A percentile compares a stretch with the other conserved stretches of the same genome.
Conservation (phyloP, 2,888 invertebrate genomes). For the Chrysolina oricalcia region DNA sequence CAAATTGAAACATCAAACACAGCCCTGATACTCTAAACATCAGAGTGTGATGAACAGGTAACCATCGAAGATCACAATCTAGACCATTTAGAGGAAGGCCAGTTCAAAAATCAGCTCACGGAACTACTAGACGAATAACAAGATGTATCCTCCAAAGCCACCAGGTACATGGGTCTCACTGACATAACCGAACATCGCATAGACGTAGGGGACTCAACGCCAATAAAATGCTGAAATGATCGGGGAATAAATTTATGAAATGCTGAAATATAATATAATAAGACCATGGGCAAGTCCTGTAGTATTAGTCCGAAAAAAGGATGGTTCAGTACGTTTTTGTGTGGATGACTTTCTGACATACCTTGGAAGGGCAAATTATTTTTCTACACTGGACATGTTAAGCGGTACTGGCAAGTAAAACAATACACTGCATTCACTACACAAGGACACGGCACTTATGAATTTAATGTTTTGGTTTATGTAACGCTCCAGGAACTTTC, state of each 20-base stretch:
- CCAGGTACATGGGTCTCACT: conserved; percentile 40
- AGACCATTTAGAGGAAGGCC: not conserved
- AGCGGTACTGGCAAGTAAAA: not conserved
- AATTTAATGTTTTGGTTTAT: conserved; percentile 1
- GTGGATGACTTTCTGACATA: conserved; percentile 17
- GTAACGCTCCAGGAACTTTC: no score
- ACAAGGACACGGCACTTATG: no score
- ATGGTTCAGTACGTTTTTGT: not conserved
- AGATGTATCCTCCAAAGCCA: no score
- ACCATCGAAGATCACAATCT: no score
- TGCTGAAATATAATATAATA: conserved; percentile 43
- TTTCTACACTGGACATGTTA: no score
- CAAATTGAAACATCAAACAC: no score
- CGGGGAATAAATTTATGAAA: conserved; percentile 46
- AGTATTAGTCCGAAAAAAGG: no score
- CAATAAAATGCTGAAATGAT: conserved; percentile 45
- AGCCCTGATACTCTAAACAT: no score
- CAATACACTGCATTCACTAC: not conserved
- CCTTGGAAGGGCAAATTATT: no score
- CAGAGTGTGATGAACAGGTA: no score
- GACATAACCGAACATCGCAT: conserved; percentile 43
- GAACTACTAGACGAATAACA: conserved; percentile 23
- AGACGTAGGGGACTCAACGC: conserved; percentile 41
- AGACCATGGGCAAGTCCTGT: conserved; percentile 41
- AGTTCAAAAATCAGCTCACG: not conserved